Conservation (phyloP, 1,140 invertebrate species). For the Pogonus chalceus region DNA sequence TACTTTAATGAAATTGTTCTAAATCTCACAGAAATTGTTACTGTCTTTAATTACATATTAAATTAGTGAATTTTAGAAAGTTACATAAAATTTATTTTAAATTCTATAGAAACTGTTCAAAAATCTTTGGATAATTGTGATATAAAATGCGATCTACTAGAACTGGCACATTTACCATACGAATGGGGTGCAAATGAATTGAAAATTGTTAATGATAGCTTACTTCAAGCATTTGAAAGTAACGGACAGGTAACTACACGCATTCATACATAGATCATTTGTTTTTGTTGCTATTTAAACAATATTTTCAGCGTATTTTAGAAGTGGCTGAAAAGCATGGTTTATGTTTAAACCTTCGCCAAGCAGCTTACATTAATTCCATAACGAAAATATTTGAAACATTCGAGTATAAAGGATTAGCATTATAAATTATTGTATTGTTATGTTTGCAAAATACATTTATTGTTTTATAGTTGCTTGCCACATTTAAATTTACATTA, state of each 20-base stretch:
- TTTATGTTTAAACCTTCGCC: conserved; percentile 68
- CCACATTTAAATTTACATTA: background rate
- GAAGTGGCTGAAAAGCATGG: conserved; percentile 57
- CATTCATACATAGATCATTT: background rate
- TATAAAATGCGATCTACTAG: background rate
- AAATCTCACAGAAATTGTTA: too few species aligned
- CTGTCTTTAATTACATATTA: too few species aligned
- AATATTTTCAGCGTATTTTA: conserved; percentile 53
- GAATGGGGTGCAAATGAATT: conserved; percentile 24
- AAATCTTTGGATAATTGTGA: background rate
- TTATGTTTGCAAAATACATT: conserved; percentile 13
- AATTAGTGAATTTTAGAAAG: too few species aligned
- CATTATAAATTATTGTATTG: conserved; percentile 11
- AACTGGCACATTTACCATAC: conserved; percentile 25
- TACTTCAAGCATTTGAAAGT: conserved; percentile 73
- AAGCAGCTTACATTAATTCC: conserved; percentile 71
- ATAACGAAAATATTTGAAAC: conserved; percentile 69
- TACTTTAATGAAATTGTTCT: too few species aligned
- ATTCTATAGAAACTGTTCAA: background rate
- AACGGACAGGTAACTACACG: conserved; percentile 35
- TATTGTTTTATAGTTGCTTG: conserved; percentile 2
- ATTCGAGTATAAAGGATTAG: conserved; percentile 16
- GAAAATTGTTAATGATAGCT: conserved; percentile 33
- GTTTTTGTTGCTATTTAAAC: background rate
- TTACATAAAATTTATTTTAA: too few species aligned